Conservation (phyloP, 2,113 vertebrate species). For the Campylomormyrus tamandua region DNA sequence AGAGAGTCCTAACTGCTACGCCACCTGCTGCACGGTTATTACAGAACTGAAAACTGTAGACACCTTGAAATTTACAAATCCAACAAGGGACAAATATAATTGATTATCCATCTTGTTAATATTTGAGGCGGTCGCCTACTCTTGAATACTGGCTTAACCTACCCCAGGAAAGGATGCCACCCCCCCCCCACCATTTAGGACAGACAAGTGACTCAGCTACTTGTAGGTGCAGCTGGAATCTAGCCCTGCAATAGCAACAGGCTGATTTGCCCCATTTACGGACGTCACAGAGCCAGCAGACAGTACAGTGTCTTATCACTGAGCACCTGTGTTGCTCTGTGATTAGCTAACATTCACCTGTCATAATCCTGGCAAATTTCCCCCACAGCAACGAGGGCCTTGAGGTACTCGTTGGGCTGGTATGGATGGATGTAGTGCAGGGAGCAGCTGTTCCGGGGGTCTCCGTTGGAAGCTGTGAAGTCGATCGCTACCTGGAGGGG, state of each 20-base stretch:
- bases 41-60: not conserved
- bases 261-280: not conserved
- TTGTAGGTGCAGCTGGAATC: constrained; percentile 24
- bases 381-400: constrained; percentile 91
- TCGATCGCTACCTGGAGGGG: constrained; percentile 86
- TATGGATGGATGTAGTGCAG: constrained; percentile 97
- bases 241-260: constrained; percentile 17
- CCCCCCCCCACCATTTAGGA: not conserved
- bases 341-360: constrained; percentile 66
- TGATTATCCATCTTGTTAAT: not conserved
- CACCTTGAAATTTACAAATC: not conserved
- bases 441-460: constrained; percentile 92
- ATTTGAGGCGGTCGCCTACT: not conserved
- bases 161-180: not conserved
- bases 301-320: not conserved
- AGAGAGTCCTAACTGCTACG: not conserved
- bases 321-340: not conserved
- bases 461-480: constrained; percentile 93
- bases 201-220: constrained; percentile 20
- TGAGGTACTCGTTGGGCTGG: constrained; percentile 95
- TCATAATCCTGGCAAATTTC: constrained; percentile 99
- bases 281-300: not conserved
- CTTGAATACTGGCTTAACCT: not conserved
- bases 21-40: not conserved
- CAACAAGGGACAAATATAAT: not conserved